Evolutionary conservation across 2,113 vertebrate species (phyloP).

Genomic region (Acrocephalus arundinaceus): DNA sequence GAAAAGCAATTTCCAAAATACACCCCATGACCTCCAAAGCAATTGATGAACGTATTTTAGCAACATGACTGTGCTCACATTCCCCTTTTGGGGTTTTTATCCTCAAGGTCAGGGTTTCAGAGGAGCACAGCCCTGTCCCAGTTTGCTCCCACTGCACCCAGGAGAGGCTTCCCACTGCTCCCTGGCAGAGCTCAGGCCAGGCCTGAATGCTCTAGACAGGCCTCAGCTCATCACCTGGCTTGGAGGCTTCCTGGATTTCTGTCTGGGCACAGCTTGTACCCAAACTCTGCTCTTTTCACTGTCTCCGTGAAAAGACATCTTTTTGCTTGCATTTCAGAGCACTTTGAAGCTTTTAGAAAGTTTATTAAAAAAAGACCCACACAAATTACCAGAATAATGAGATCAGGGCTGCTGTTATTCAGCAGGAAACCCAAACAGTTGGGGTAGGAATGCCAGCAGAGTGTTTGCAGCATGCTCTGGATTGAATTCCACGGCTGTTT

Average conservation of each 20-base stretch:
- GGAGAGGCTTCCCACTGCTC: not conserved
- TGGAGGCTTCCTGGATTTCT: not conserved
- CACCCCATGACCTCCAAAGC: not conserved
- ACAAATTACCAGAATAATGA: not conserved
- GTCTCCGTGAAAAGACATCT: not conserved
- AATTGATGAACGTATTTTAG: fast-evolving
- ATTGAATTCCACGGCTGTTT: fast-evolving
- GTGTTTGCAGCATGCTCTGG: not conserved
- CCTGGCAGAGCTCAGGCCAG: not conserved
- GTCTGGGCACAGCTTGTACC: not conserved
- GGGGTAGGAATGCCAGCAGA: not conserved
- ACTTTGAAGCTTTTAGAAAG: not conserved
- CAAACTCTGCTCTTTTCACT: not conserved
- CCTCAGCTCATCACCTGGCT: not conserved
- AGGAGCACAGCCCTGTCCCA: not conserved
- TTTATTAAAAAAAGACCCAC: not conserved
- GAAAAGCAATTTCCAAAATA: not conserved
- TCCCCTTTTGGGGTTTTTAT: not conserved
- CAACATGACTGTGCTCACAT: fast-evolving
- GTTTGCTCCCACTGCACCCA: not conserved
- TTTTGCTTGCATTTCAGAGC: not conserved
- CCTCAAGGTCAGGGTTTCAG: not conserved
- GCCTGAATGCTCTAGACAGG: not conserved
- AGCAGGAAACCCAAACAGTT: not conserved
- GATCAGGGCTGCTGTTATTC: not conserved